Base-by-base conservation (phyloP, 2,888 invertebrate species). In the Agelastica alni region DNA sequence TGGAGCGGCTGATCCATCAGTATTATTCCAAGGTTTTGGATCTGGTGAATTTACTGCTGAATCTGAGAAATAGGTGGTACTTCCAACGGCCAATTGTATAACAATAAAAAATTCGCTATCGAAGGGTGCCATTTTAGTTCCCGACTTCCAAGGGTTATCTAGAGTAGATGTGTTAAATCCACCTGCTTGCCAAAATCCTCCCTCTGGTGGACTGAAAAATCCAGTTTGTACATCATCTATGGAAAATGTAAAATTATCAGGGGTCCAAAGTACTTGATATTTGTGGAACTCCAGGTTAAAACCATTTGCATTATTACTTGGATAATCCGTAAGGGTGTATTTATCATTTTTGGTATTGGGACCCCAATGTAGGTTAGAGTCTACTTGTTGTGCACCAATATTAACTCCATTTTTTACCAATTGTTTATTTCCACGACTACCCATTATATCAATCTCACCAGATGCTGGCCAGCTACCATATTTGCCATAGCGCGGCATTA, bases 391-490 rank as follows among this genome's bases (percentile, higher is more conserved):
- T 32, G 2, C 2, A 6, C 14, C 12, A 32, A 13, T 2, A 32
- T 32, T 32, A n/a, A 9, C 9, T 32, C 26, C 26, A 26, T 9
- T 26, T 14, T n/a, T 22, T 26, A 26, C 9, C 2, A 71, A 56
- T 14, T 81, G 72, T 20, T 77, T 75, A 70, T 86, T 86, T 44
- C 88, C 88, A 26, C 87, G 80, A 16, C 83, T 81, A 72, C 88
- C 88, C 56, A 83, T 78, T 31, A 89, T 72, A 68, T 88, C 87
- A 54, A 89, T 88, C 76, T 88, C 88, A 3, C 88, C 89, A 12
- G 87, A 87, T 4, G 83, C 72, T 2, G 88, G 88, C 88, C 88
- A 88, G 1, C 78, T 73, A 2, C 87, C 87, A 69, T 88, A 89
- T 0, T 70, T 71, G 66, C 85, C 84, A 69, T 79, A 71, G 0